Percentiles rank a stretch among this genome's conserved stretches.
Evolutionary conservation across 2,888 invertebrate genomes (phyloP).

Genomic region (Luperina nickerlii): DNA sequence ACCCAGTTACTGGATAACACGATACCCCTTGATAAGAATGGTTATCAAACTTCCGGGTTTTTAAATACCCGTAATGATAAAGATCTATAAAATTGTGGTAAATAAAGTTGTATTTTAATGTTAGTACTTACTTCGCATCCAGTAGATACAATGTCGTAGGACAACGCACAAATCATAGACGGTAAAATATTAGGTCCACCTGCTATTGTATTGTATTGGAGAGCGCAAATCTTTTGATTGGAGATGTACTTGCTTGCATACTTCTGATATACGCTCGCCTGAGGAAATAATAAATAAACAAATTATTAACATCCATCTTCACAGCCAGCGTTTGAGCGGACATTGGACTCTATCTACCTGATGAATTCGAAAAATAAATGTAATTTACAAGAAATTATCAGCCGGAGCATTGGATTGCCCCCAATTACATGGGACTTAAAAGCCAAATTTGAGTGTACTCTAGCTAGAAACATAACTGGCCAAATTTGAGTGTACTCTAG

Average conservation of each 20-base stretch:
- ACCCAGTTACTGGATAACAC: not conserved
- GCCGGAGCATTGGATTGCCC: too few species aligned
- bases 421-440: not conserved
- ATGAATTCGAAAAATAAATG: not conserved
- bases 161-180: conserved; percentile 77
- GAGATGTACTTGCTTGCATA: conserved; percentile 75
- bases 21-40: not conserved
- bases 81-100: not conserved
- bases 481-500: not conserved
- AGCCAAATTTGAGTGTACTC: not conserved
- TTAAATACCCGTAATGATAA: too few species aligned
- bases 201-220: conserved; percentile 62
- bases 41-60: not conserved
- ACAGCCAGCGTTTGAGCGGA: not conserved
- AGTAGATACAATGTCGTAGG: conserved; percentile 71
- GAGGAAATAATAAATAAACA: conserved; percentile 37
- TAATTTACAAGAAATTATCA: not conserved
- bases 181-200: conserved; percentile 69
- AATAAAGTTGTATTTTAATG: not conserved
- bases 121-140: conserved; percentile 76
- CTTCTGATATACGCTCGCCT: conserved; percentile 71
- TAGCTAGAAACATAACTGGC: not conserved
- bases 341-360: not conserved
- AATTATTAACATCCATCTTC: not conserved
- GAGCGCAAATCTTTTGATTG: conserved; percentile 71